These are phyloP conservation scores for Delphinus delphis DNA, from an alignment of 2,113 vertebrate genomes.

Conservation along the genomic window DNA sequence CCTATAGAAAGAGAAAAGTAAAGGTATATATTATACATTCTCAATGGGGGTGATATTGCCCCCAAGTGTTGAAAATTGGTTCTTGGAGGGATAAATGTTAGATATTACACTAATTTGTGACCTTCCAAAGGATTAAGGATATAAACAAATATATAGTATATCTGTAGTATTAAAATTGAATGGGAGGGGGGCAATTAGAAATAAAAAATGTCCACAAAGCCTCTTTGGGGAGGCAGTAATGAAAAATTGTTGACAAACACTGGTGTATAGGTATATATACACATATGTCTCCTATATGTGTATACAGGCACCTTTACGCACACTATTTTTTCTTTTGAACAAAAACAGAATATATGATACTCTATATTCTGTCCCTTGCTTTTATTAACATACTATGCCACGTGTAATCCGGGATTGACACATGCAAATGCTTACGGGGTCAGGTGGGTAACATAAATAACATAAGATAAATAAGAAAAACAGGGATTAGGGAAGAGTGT, in stretches of 20 bases:
- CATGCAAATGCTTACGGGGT: neutral
- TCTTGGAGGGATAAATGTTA: neutral
- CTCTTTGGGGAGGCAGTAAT: neutral
- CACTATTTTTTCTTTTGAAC: neutral
- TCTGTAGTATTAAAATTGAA: neutral
- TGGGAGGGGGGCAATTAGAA: neutral
- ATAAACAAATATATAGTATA: neutral
- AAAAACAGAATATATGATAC: neutral
- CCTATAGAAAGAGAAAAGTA: neutral
- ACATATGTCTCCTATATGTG: neutral
- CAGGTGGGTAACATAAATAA: neutral
- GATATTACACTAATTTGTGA: neutral
- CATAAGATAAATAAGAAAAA: neutral
- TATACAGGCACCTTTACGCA: neutral
- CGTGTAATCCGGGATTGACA: neutral
- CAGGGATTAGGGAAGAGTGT: neutral
- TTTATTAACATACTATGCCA: neutral
- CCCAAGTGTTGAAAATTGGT: neutral
- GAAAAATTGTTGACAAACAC: neutral
- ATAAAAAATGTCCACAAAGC: neutral
- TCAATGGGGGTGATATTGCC: neutral
- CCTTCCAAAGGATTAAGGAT: neutral
- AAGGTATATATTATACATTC: neutral
- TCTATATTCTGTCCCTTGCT: neutral
- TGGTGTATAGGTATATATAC: neutral